A percentile compares a stretch with the other conserved stretches of the same genome.
Evolutionary conservation across 2,888 invertebrate species (phyloP).

Genomic region (Phyto melanocephala): DNA sequence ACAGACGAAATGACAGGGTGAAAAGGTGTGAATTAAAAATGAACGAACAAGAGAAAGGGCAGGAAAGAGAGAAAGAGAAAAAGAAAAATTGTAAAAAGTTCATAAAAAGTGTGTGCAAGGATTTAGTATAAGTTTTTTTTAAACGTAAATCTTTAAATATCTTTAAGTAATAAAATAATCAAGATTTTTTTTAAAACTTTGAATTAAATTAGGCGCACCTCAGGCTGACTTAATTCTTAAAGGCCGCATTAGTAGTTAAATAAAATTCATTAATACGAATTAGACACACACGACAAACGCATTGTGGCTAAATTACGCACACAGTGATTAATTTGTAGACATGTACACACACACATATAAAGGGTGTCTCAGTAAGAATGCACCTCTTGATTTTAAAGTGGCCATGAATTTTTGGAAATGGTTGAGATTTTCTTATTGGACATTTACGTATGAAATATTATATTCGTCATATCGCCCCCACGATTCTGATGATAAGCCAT

Average conservation of each 20-base stretch:
- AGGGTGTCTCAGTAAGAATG: too few relatives aligned
- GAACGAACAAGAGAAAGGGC: background rate
- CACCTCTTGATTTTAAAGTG: too few relatives aligned
- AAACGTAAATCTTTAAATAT: background rate
- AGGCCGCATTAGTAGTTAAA: slow-evolving; percentile 4
- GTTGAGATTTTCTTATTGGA: too few relatives aligned
- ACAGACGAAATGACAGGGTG: slow-evolving; percentile 45
- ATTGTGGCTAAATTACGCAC: background rate
- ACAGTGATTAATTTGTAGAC: too few relatives aligned
- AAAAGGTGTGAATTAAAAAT: slow-evolving; percentile 15
- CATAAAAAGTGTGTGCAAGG: too few relatives aligned
- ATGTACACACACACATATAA: background rate
- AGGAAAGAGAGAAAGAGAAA: background rate
- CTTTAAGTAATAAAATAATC: background rate
- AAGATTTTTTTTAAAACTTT: background rate
- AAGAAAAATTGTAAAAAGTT: too few relatives aligned
- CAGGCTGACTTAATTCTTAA: background rate
- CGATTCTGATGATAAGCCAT: too few relatives aligned
- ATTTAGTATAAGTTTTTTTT: too few relatives aligned
- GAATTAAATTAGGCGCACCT: background rate
- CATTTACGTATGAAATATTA: too few relatives aligned
- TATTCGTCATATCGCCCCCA: too few relatives aligned
- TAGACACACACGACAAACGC: slow-evolving; percentile 29
- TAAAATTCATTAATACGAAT: slow-evolving; percentile 52
- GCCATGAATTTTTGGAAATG: too few relatives aligned